Evolutionary conservation across 92 coral and sea anemone genomes (phyloP).

Genomic region (Pocillopora grandis): DNA sequence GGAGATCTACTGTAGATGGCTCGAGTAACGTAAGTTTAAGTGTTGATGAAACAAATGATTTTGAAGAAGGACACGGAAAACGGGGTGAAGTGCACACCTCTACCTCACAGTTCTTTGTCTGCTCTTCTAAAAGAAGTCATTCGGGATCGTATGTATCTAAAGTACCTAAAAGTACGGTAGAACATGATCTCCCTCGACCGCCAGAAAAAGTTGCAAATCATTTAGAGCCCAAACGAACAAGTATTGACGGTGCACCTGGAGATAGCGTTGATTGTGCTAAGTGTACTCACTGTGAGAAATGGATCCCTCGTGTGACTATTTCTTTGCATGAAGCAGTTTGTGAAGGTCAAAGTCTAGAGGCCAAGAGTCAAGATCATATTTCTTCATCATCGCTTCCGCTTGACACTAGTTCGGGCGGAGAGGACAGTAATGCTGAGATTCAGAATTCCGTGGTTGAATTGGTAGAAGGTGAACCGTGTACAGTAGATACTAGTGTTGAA

Average conservation of each 20-base stretch:
- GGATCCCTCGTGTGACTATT: slow-evolving; percentile 38
- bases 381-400: slow-evolving; percentile 12
- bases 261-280: not conserved
- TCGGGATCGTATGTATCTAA: not conserved
- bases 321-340: slow-evolving; percentile 56
- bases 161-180: not conserved
- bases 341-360: slow-evolving; percentile 48
- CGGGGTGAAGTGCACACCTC: not conserved
- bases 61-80: not conserved
- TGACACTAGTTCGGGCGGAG: not conserved
- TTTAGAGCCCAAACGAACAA: not conserved
- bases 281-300: slow-evolving; percentile 47
- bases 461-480: not conserved
- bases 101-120: not conserved
- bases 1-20: not conserved
- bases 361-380: slow-evolving; percentile 27
- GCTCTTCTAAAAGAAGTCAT: not conserved
- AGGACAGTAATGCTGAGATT: not conserved
- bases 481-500: not conserved
- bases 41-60: not conserved
- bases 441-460: not conserved
- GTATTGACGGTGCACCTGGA: not conserved
- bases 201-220: not conserved
- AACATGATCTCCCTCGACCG: not conserved
- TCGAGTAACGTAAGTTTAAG: not conserved